A percentile compares a stretch with the other conserved stretches of the same genome.
Evolutionary conservation across 2,113 vertebrate species (phyloP).

Genomic region (Ceratotherium simum): DNA sequence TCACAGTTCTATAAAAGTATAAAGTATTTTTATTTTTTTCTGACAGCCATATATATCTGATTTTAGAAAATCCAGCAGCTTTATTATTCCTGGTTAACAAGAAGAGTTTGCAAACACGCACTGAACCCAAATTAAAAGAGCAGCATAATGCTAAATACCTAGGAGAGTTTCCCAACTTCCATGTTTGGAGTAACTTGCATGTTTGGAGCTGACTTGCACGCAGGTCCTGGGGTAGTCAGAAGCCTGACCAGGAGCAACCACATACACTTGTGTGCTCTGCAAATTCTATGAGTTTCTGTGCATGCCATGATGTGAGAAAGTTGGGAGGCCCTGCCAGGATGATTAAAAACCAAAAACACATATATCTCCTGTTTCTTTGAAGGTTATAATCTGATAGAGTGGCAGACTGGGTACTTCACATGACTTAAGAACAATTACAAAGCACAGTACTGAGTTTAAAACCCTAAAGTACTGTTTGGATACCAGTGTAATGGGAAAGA

Average conservation of each 20-base stretch:
- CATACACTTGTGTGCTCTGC: neutral
- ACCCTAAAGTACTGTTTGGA: neutral
- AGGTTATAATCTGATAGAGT: neutral
- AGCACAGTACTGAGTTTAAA: neutral
- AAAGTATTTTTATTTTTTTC: neutral
- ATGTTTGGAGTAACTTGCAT: neutral
- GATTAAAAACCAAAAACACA: neutral
- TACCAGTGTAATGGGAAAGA: neutral
- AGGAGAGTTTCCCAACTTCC: neutral
- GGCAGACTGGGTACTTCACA: neutral
- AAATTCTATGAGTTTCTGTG: neutral
- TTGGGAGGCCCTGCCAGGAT: neutral
- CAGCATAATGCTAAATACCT: neutral
- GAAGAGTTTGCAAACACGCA: neutral
- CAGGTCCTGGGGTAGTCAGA: neutral
- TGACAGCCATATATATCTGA: neutral
- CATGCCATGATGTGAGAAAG: neutral
- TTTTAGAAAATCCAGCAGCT: neutral
- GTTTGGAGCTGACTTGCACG: neutral
- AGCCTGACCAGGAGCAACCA: neutral
- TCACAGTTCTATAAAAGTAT: neutral
- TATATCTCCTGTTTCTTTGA: neutral
- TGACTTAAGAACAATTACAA: conserved; percentile 2
- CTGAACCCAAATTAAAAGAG: neutral
- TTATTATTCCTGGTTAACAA: neutral